phyloP scores from a whole-genome alignment of 2,113 vertebrate species.

The human region GRCh38 chr5:101992001-101992500 shows the following conservation, averaged over 20 bases:
- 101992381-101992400: conserved; percentile 14
- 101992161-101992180: neutral
- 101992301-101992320: neutral
- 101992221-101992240: neutral
- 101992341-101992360: neutral
- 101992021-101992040: neutral
- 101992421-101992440: neutral
- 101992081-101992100: neutral
- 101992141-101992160: neutral
- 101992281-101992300: neutral
- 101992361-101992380: neutral
- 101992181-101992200: neutral
- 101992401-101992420: neutral
- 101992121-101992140: neutral
- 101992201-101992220: neutral
- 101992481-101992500: neutral
- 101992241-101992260: neutral
- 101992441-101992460: neutral
- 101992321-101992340: neutral
- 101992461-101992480: neutral
- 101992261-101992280: neutral
- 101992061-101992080: neutral
- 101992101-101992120: neutral
- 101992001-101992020: neutral
- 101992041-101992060: neutral